Evolutionary conservation across 2,888 invertebrate genomes (phyloP), one percentile per base, ranked within the genome.

Genomic region (Thereva unica): DNA sequence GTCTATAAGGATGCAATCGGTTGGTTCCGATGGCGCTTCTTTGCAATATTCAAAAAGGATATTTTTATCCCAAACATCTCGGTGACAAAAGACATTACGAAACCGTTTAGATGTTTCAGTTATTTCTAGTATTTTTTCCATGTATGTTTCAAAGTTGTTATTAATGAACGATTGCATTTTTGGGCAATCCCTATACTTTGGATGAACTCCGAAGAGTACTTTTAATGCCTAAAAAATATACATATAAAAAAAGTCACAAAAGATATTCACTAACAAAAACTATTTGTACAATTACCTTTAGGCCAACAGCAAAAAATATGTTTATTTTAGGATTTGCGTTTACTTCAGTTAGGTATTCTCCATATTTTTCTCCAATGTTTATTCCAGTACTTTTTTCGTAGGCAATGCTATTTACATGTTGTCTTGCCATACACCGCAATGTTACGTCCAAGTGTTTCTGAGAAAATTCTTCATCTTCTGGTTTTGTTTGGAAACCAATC

Each of bases 1-100:
- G 73, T 86, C 86, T 2, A 86, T 80, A 38, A 86, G 72, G 42
- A 82, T 73, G 67, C 84, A 84, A 5, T 77, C 77, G 0, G 77
- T 73, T 12, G 59, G 59, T 10, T 9, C 12, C 8, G 10, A 10
- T 2, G 81, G 79, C 75, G 56, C 80, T 77, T 45, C 50, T 3
- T 64, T 44, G 2, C 70, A 70, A n/a, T 74, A 77, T 6, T 74
- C 70, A 67, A 74, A 80, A 55, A 81, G 74, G 40, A 81, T 76
- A 71, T 81, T 81, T 4, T 78, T 76, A 67, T 75, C 75, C 81
- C 80, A 81, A 5, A 77, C 71, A 71, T 81, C 81, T 2, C 78
- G 75, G 72, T 81, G 81, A 34, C 82, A 82, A 0, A 85, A 70
- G 0, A 83, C 84, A 71, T 84, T 84, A 6, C 76, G 72, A 71